Percentiles rank a stretch among this genome's conserved stretches.
These are phyloP conservation scores for Hetaerina americana DNA, from an alignment of 1,140 invertebrate genomes.

Conservation along the genomic window DNA sequence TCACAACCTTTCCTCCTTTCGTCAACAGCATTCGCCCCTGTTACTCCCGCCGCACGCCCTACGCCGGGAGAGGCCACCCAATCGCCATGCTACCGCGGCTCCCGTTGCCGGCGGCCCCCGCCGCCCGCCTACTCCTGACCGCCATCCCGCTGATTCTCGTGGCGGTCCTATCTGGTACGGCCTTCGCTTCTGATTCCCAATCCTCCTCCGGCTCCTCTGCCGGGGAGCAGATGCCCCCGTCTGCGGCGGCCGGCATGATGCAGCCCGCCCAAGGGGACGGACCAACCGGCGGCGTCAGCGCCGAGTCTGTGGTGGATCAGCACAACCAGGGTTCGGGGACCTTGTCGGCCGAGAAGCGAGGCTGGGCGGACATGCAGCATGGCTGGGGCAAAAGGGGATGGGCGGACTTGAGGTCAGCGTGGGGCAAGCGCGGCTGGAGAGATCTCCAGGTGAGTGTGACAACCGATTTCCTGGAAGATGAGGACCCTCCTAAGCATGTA, in stretches of 20 bases:
- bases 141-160: background rate
- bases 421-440: slow-evolving; percentile 12
- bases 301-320: background rate
- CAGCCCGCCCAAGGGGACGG: background rate
- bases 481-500: too few species aligned
- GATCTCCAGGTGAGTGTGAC: background rate
- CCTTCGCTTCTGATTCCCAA: too few species aligned
- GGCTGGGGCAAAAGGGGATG: slow-evolving; percentile 16
- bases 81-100: background rate
- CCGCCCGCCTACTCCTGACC: background rate
- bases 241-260: too few species aligned
- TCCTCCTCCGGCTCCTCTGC: background rate
- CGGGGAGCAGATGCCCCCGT: background rate
- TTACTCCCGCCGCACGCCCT: too few species aligned
- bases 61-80: background rate
- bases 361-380: slow-evolving; percentile 9
- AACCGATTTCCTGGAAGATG: too few species aligned
- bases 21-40: too few species aligned
- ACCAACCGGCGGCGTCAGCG: background rate
- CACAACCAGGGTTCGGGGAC: background rate
- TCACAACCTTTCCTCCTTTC: too few species aligned
- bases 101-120: background rate
- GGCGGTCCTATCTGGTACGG: background rate
- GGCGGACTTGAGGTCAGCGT: slow-evolving; percentile 9
- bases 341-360: slow-evolving; percentile 14